phyloP scores from a whole-genome alignment of 2,888 invertebrate genomes.

The Leptothorax acervorum region DNA sequence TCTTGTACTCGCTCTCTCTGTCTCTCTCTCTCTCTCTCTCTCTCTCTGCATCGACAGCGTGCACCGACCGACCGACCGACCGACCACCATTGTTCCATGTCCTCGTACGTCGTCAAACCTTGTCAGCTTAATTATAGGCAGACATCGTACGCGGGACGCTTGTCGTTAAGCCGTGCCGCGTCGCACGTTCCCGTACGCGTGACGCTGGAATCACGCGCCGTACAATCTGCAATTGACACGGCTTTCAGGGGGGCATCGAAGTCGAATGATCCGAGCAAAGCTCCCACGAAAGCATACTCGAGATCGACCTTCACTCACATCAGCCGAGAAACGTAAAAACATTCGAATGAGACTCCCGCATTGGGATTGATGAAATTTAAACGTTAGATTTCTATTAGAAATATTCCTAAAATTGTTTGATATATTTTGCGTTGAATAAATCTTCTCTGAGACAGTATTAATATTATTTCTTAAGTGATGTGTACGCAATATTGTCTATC shows the following conservation, averaged over 20 bases:
- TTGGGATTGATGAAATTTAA: not conserved
- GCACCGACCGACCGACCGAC: constrained; percentile 34
- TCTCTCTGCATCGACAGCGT: constrained; percentile 17
- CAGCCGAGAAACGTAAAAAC: not conserved
- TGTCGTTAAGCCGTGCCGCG: constrained; percentile 65
- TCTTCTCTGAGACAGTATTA: not conserved
- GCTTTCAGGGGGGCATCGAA: constrained; percentile 33
- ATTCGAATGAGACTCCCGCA: not conserved
- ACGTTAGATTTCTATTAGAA: not conserved
- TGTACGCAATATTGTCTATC: not conserved
- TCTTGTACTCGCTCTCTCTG: not conserved
- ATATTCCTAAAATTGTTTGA: not conserved
- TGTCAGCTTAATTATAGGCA: constrained; percentile 78
- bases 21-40: too few species aligned
- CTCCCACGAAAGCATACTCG: not conserved
- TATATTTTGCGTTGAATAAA: not conserved
- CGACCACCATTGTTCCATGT: constrained; percentile 70
- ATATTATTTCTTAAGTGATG: not conserved
- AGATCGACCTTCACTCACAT: not conserved
- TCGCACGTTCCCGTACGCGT: constrained; percentile 13
- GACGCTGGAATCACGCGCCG: constrained; percentile 55
- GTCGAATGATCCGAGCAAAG: not conserved
- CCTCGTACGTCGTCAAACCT: constrained; percentile 75
- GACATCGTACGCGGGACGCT: constrained; percentile 58
- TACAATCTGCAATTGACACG: constrained; percentile 68